Base-by-base conservation (phyloP, 64 coral and sea anemone species). In the Actinia equina region DNA sequence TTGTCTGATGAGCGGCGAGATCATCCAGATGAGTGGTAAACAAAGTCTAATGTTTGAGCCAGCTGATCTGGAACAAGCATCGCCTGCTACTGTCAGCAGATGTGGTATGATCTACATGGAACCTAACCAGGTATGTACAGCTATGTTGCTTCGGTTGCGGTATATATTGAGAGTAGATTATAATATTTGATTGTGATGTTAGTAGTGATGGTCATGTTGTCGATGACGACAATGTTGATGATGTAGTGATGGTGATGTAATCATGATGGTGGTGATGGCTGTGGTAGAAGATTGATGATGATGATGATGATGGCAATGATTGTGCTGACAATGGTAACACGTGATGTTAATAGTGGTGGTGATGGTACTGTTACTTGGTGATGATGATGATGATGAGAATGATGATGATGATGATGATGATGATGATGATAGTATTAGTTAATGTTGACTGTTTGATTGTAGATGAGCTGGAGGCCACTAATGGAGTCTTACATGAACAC, bases 21-120 rank as follows among this genome's bases (percentile, higher is more conserved):
- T 99, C 74, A 99, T 99, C 7, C 97, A 99, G 49, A 99, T 99
- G 97, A 99, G 65, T 71, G 93, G 90, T 84, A 99, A 87, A 60
- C 97, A 99, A 51, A 99, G 97, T 95, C 88, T 99, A 77, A 99
- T 99, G 44, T 99, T 99, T 62, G 97, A 99, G 69, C 97, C 97
- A 12, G 93, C 97, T 20, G 97, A 99, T 70, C 90, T 99, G 19
- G 97, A 99, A 26, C 97, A 99, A 91, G 97, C 97, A 5, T 99
- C 97, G 20, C 97, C 97, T 27, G 97, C 97, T 42, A 99, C 97
- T 64, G 97, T 99, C 82, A 99, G 97, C 59, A 76, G 97, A 15
- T 99, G 97, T 87, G 97, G 97, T 57, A 99, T 99, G 97, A 99
- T 99, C 19, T 99, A 99, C 82, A 87, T 99, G 12, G 97, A 99